Percentiles rank a stretch among this genome's conserved stretches.
phyloP scores from a whole-genome alignment of 2,888 invertebrate genomes.

The Cenopis cana region DNA sequence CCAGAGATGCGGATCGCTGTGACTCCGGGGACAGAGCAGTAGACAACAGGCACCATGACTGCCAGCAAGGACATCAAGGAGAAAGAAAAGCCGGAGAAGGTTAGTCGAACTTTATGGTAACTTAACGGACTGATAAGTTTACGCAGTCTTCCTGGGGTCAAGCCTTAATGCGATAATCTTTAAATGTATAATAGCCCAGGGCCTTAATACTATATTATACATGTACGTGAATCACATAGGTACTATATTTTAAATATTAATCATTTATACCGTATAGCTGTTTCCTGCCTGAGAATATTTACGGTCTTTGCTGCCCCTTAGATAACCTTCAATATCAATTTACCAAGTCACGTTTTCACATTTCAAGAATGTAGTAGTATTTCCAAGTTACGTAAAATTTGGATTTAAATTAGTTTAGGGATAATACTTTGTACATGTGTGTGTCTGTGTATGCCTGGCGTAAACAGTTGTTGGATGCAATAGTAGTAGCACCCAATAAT shows the following conservation, averaged over 20 bases:
- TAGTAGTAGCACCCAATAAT: background rate
- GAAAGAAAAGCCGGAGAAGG: conserved; percentile 39
- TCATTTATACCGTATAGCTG: too few relatives aligned
- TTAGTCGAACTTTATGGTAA: conserved; percentile 21
- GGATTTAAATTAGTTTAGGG: background rate
- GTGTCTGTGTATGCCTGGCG: background rate
- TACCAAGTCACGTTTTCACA: conserved; percentile 4
- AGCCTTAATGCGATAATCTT: too few relatives aligned
- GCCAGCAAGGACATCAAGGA: conserved; percentile 43
- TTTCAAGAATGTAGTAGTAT: background rate
- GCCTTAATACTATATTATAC: too few relatives aligned
- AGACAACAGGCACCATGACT: conserved; percentile 19
- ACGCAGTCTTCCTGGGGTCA: too few relatives aligned
- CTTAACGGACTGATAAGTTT: too few relatives aligned
- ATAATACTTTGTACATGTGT: background rate
- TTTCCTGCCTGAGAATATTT: background rate
- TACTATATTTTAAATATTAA: background rate
- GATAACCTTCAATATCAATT: conserved; percentile 13
- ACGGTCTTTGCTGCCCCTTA: background rate
- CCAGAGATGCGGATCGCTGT: conserved; percentile 26
- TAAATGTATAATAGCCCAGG: too few relatives aligned
- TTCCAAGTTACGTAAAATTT: conserved; percentile 13
- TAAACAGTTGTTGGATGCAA: background rate
- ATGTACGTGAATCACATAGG: too few relatives aligned
- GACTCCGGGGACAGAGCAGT: conserved; percentile 6